phyloP scores from a whole-genome alignment of 2,113 vertebrate species.

The Capreolus pygargus region DNA sequence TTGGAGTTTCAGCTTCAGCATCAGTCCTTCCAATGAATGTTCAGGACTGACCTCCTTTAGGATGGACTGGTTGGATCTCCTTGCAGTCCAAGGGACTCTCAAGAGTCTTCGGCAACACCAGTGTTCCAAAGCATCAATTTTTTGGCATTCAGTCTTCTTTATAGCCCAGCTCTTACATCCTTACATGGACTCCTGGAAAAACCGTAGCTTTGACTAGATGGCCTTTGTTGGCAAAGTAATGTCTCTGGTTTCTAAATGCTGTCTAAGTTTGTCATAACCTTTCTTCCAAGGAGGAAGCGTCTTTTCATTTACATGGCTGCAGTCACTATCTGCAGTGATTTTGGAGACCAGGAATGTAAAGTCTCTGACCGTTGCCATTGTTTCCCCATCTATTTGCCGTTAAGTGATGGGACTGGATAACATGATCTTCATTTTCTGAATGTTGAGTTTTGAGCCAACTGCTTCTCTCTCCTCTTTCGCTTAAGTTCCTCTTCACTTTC shows the following conservation, averaged over 20 bases:
- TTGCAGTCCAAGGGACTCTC: background rate
- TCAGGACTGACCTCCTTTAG: background rate
- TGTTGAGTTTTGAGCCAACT: background rate
- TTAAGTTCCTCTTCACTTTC: background rate
- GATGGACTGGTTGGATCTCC: background rate
- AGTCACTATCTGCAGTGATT: background rate
- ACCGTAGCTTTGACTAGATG: background rate
- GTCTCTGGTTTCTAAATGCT: background rate
- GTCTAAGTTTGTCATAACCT: background rate
- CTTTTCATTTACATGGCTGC: background rate
- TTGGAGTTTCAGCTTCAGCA: background rate
- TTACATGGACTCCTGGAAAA: background rate
- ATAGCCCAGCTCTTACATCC: background rate
- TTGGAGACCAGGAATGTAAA: background rate
- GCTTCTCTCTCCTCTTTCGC: background rate
- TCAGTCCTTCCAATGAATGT: background rate
- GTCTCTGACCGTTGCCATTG: background rate
- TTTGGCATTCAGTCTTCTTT: accelerated
- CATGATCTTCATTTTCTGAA: background rate
- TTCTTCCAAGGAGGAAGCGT: background rate
- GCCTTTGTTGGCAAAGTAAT: background rate
- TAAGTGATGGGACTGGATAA: background rate
- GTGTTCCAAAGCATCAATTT: background rate
- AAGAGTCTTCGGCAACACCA: background rate
- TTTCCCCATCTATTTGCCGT: background rate